Evolutionary conservation across 2,797 vertebrate genomes (phyloP).

Genomic region (Geotrypetes seraphini): DNA sequence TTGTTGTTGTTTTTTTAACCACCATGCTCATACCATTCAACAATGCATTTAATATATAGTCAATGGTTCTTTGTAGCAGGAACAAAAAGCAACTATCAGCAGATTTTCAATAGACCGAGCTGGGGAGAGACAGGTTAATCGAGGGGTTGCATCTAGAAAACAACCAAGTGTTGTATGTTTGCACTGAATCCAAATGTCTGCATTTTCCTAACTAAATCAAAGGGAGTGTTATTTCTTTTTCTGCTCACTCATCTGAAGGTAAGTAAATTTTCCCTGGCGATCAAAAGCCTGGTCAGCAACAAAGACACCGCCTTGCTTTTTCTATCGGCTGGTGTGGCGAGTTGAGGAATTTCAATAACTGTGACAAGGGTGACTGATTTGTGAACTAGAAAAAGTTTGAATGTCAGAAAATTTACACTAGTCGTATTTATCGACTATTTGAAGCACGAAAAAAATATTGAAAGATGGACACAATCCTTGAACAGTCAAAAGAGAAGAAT

Average conservation of each 20-base stretch:
- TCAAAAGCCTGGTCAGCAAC: slow-evolving; percentile 72
- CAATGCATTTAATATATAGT: slow-evolving; percentile 68
- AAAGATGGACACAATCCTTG: slow-evolving; percentile 29
- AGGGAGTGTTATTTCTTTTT: slow-evolving; percentile 74
- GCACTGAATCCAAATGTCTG: slow-evolving; percentile 74
- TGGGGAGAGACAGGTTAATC: slow-evolving; percentile 72
- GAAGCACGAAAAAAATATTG: slow-evolving; percentile 31
- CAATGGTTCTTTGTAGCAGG: slow-evolving; percentile 58
- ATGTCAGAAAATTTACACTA: slow-evolving; percentile 67
- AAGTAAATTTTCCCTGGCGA: slow-evolving; percentile 76
- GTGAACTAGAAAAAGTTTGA: slow-evolving; percentile 67
- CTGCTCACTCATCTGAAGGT: slow-evolving; percentile 78
- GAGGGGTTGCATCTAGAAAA: slow-evolving; percentile 67
- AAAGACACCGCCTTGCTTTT: slow-evolving; percentile 71
- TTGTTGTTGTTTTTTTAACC: too few species aligned
- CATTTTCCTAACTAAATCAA: slow-evolving; percentile 77
- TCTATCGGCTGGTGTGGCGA: slow-evolving; percentile 65
- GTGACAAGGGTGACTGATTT: slow-evolving; percentile 77
- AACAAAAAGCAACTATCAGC: slow-evolving; percentile 60
- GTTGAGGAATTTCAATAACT: slow-evolving; percentile 71
- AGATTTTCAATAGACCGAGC: slow-evolving; percentile 65
- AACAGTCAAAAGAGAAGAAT: slow-evolving; percentile 41
- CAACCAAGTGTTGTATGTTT: slow-evolving; percentile 77
- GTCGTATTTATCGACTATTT: slow-evolving; percentile 46
- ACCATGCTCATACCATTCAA: slow-evolving; percentile 52